phyloP scores from a whole-genome alignment of 2,797 vertebrate species.

The Scleropages formosus region DNA sequence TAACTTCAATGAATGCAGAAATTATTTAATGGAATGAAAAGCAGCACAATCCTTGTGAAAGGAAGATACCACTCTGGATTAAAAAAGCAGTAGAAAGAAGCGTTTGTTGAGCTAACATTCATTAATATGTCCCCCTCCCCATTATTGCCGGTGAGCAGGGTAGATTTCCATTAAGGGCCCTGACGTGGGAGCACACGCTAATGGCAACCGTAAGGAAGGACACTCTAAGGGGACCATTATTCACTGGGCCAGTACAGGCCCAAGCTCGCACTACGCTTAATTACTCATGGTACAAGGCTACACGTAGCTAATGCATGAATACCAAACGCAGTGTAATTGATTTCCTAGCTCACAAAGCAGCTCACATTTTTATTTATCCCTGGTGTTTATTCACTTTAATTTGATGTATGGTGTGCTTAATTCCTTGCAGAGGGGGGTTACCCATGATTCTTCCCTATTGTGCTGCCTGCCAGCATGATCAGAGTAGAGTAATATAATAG shows the following conservation, averaged over 20 bases:
- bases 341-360: conserved; percentile 73
- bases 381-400: conserved; percentile 36
- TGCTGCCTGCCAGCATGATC: conserved; percentile 53
- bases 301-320: conserved; percentile 69
- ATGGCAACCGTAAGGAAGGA: conserved; percentile 41
- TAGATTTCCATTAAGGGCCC: conserved; percentile 53
- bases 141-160: conserved; percentile 45
- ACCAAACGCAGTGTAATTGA: conserved; percentile 72
- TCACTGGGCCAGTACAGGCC: conserved; percentile 23
- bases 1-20: no score
- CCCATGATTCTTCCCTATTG: conserved; percentile 53
- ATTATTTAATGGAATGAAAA: no score
- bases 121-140: conserved; percentile 55
- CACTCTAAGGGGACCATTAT: conserved; percentile 35
- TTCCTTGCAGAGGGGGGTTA: conserved; percentile 50
- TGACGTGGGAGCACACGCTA: conserved; percentile 44
- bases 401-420: conserved; percentile 59
- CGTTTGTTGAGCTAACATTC: conserved; percentile 51
- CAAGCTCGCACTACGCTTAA: conserved; percentile 49
- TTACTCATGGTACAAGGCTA: conserved; percentile 64
- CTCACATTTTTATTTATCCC: conserved; percentile 66
- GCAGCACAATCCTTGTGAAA: no score
- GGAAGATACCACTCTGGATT: no score
- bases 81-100: neutral
- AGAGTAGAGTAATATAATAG: conserved; percentile 31